Percentiles rank a stretch among this genome's conserved stretches.
Conservation (phyloP, 2,113 vertebrate genomes). For the Casuarius casuarius region DNA sequence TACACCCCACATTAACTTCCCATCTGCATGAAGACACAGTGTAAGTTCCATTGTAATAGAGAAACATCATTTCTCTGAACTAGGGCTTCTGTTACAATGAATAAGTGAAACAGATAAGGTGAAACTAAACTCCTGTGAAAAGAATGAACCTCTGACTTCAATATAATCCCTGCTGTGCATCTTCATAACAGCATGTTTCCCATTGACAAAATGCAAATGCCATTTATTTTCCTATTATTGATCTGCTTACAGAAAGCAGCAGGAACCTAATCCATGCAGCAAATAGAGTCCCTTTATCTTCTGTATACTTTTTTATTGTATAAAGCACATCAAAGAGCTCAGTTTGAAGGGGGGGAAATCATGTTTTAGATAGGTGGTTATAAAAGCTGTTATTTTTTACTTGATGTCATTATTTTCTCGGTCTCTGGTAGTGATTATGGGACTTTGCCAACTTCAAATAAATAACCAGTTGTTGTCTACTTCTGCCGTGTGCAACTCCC, state of each 20-base stretch:
- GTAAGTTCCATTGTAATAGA: neutral
- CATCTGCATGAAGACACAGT: neutral
- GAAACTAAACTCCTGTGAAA: constrained; percentile 33
- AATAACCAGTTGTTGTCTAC: neutral
- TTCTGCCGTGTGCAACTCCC: neutral
- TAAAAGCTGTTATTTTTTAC: constrained; percentile 55
- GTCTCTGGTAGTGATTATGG: neutral
- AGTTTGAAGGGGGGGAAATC: constrained; percentile 5
- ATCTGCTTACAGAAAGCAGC: constrained; percentile 55
- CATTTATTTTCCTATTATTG: constrained; percentile 36
- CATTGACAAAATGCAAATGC: constrained; percentile 26
- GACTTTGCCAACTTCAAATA: constrained; percentile 7
- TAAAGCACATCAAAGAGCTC: constrained; percentile 29
- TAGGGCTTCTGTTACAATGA: neutral
- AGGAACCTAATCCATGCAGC: neutral
- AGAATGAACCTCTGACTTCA: neutral
- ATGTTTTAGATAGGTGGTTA: constrained; percentile 10
- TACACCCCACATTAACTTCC: neutral
- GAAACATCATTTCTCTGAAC: neutral
- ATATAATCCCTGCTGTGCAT: neutral
- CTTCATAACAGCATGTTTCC: neutral
- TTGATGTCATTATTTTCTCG: constrained; percentile 29
- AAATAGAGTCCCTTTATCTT: constrained; percentile 39
- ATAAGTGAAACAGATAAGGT: neutral
- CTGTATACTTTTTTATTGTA: neutral